Percentiles rank a stretch among this genome's conserved stretches.
phyloP scores from a whole-genome alignment of 2,888 invertebrate species.

The Ischnura elegans region DNA sequence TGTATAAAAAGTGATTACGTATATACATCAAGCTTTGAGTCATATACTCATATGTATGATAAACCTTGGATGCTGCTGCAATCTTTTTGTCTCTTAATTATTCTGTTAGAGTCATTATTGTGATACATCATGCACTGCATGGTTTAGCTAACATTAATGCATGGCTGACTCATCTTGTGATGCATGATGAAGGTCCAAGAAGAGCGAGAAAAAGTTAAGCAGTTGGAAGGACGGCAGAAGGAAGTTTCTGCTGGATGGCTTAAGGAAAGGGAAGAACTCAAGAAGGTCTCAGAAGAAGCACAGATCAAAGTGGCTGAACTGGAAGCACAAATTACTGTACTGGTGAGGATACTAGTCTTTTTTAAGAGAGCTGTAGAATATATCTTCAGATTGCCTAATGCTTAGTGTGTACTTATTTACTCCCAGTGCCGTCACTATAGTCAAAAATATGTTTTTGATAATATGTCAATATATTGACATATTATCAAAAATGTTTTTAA shows the following conservation, averaged over 20 bases:
- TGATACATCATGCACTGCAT: not conserved
- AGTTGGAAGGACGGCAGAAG: slow-evolving; percentile 74
- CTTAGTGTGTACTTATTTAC: too few relatives aligned
- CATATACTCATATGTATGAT: too few relatives aligned
- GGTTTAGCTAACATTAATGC: slow-evolving; percentile 54
- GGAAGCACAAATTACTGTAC: slow-evolving; percentile 82
- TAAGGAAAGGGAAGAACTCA: slow-evolving; percentile 74
- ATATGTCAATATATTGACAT: too few relatives aligned
- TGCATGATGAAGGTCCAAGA: slow-evolving; percentile 73
- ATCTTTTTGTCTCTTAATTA: slow-evolving; percentile 26
- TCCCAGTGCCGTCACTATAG: not conserved
- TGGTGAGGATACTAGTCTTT: slow-evolving; percentile 78
- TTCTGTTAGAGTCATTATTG: slow-evolving; percentile 32
- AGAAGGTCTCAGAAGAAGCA: slow-evolving; percentile 71
- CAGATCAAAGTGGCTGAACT: slow-evolving; percentile 79
- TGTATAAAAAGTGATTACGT: not conserved
- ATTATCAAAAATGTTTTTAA: too few relatives aligned
- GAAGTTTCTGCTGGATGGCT: slow-evolving; percentile 74
- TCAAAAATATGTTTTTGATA: too few relatives aligned
- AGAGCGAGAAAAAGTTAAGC: slow-evolving; percentile 73
- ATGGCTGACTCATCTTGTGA: slow-evolving; percentile 12
- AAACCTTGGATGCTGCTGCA: not conserved
- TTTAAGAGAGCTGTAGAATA: not conserved
- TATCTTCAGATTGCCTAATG: not conserved
- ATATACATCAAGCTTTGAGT: not conserved